phyloP scores from a whole-genome alignment of 1,140 invertebrate genomes.

The Euglossa dilemma region DNA sequence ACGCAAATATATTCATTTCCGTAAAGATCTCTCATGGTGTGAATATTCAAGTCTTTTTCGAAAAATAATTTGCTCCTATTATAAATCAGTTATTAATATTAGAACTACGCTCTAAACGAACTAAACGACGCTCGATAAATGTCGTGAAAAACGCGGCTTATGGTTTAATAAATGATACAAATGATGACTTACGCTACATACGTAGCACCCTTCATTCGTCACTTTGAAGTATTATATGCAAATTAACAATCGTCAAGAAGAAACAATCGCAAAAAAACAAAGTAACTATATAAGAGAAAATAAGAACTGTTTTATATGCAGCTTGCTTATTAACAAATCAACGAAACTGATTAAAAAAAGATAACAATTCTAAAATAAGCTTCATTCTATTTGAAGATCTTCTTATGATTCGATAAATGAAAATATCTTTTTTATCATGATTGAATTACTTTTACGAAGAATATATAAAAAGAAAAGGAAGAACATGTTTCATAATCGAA shows the following conservation, averaged over 20 bases:
- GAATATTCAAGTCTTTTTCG: slow-evolving; percentile 10
- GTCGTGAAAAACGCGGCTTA: background rate
- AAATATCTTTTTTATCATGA: background rate
- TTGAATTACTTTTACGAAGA: background rate
- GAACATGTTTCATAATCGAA: background rate
- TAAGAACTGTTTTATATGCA: background rate
- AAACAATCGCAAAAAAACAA: background rate
- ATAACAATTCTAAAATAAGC: slow-evolving; percentile 31
- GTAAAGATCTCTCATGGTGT: background rate
- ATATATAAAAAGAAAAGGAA: background rate
- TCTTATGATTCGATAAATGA: background rate
- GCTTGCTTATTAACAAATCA: slow-evolving; percentile 7
- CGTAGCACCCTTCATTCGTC: background rate
- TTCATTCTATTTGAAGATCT: background rate
- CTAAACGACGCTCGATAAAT: background rate
- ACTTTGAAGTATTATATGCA: background rate
- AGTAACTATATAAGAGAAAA: too few relatives aligned
- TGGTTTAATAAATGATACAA: background rate
- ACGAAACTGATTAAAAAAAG: slow-evolving; percentile 22
- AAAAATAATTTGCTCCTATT: slow-evolving; percentile 27
- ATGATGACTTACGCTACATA: background rate
- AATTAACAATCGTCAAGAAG: slow-evolving; percentile 4
- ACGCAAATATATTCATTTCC: background rate
- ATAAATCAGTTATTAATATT: background rate
- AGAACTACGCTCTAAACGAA: background rate